Conservation (phyloP, 2,888 invertebrate species). For the Phrixothrix hirtus region DNA sequence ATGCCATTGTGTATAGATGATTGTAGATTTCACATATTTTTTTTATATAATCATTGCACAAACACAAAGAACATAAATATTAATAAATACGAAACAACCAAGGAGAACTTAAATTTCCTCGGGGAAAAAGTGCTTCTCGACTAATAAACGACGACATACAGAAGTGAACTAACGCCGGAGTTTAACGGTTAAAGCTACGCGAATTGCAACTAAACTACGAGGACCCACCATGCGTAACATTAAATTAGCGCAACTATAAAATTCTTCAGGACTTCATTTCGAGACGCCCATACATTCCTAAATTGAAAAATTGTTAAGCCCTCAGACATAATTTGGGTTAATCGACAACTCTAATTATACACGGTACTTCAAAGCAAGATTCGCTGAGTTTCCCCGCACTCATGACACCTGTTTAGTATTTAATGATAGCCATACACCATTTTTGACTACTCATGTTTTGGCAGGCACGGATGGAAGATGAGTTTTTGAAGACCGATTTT, state of each 20-base stretch:
- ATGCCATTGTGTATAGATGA: conserved; percentile 5
- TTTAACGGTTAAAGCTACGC: conserved; percentile 28
- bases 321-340: too few relatives aligned
- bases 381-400: too few relatives aligned
- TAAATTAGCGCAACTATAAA: conserved; percentile 21
- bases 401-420: too few relatives aligned
- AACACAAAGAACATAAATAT: neutral
- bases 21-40: neutral
- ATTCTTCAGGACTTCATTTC: conserved; percentile 3
- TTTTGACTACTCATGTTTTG: too few relatives aligned
- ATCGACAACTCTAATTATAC: too few relatives aligned
- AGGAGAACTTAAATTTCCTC: neutral
- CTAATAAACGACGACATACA: conserved; percentile 20
- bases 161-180: conserved; percentile 20
- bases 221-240: conserved; percentile 17
- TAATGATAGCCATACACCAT: too few relatives aligned
- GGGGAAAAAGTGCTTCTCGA: conserved; percentile 7
- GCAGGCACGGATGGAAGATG: too few relatives aligned
- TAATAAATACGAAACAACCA: neutral
- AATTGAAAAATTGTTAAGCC: too few relatives aligned
- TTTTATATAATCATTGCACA: neutral
- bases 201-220: conserved; percentile 18
- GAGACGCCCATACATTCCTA: too few relatives aligned
- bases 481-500: too few relatives aligned
- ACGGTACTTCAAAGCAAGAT: too few relatives aligned